These are phyloP conservation scores for Paedocypris micromegethes DNA, from an alignment of 2,797 vertebrate genomes.

Conservation along the genomic window DNA sequence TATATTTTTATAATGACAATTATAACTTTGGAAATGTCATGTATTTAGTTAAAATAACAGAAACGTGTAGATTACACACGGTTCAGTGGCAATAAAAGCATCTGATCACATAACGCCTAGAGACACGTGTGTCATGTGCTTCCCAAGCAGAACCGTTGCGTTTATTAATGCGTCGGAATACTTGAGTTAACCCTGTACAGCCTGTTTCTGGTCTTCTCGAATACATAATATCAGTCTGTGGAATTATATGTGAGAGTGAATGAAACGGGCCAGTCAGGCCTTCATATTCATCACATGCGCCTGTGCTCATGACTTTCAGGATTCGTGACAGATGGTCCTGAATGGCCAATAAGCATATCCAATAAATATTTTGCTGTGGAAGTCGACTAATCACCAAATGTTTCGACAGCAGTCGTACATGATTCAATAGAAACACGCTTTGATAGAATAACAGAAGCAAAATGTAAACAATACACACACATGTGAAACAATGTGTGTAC, in stretches of 20 bases:
- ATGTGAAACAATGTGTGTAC: too few relatives aligned
- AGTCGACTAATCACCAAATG: not conserved
- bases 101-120: conserved; percentile 27
- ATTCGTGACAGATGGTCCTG: conserved; percentile 38
- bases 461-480: too few relatives aligned
- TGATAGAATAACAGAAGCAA: too few relatives aligned
- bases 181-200: conserved; percentile 26
- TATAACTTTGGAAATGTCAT: too few relatives aligned
- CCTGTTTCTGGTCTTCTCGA: conserved; percentile 12
- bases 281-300: conserved; percentile 12
- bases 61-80: too few relatives aligned
- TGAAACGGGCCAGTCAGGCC: conserved; percentile 4
- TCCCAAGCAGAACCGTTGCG: not conserved
- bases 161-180: conserved; percentile 38
- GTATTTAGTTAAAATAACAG: too few relatives aligned
- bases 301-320: conserved; percentile 9
- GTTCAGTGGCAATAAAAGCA: not conserved
- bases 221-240: conserved; percentile 18
- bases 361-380: not conserved
- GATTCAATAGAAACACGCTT: not conserved
- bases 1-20: too few relatives aligned
- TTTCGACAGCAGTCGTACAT: not conserved
- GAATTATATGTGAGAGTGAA: conserved; percentile 20
- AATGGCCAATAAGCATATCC: conserved; percentile 16
- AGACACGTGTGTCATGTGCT: conserved; percentile 29